These are phyloP conservation scores for Drosophila tripunctata DNA, from an alignment of 2,888 invertebrate species.

Conservation along the genomic window DNA sequence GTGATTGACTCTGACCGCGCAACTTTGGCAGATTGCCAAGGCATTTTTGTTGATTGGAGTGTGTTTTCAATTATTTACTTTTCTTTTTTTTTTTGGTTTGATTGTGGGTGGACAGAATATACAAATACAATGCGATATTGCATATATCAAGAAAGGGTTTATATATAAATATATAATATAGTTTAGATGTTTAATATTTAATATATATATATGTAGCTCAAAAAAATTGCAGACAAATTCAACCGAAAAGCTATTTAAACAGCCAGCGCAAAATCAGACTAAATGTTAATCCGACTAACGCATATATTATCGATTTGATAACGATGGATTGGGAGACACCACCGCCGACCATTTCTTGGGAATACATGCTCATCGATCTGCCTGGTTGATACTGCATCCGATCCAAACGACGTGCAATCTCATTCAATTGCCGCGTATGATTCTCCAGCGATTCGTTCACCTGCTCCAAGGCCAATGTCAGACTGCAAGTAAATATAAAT, in stretches of 20 bases:
- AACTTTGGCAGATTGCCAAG: conserved; percentile 51
- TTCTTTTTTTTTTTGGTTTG: conserved; percentile 21
- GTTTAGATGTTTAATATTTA: too few species aligned
- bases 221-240: conserved; percentile 47
- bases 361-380: conserved; percentile 26
- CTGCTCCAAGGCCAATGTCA: conserved; percentile 85
- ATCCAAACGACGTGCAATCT: conserved; percentile 79
- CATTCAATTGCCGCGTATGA: conserved; percentile 85
- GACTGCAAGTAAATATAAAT: conserved; percentile 79
- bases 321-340: conserved; percentile 74
- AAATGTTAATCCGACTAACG: conserved; percentile 70
- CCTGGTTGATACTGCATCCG: conserved; percentile 80
- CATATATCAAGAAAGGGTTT: conserved; percentile 21
- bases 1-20: conserved; percentile 51
- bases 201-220: conserved; percentile 52
- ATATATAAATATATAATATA: conserved; percentile 20
- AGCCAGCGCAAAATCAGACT: conserved; percentile 80
- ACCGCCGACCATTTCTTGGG: conserved; percentile 48
- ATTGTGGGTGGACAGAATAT: conserved; percentile 53
- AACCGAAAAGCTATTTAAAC: conserved; percentile 68
- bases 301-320: conserved; percentile 73
- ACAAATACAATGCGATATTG: conserved; percentile 37
- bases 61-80: neutral
- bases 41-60: conserved; percentile 45
- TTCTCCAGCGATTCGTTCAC: conserved; percentile 85